Conservation (phyloP, 2,888 invertebrate species). For the Phytoseiulus persimilis region DNA sequence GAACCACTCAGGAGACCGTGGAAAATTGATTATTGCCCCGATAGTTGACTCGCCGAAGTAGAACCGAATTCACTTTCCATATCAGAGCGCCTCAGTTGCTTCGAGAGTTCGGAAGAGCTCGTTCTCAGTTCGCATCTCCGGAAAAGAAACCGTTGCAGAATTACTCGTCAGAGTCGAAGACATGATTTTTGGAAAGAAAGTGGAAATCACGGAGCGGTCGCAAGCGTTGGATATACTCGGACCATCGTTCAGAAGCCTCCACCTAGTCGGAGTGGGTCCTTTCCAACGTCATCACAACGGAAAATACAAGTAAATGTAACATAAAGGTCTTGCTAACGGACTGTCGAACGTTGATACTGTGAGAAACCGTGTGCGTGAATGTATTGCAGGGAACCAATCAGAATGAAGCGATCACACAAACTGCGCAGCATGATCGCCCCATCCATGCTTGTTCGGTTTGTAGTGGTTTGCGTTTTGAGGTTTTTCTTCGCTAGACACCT, state of each 20-base stretch:
- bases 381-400: not conserved
- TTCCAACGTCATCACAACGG: not conserved
- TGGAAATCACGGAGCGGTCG: not conserved
- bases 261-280: not conserved
- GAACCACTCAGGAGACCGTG: not conserved
- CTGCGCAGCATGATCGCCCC: not conserved
- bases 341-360: too few species aligned
- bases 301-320: not conserved
- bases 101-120: not conserved
- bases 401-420: not conserved
- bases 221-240: slow-evolving; percentile 7
- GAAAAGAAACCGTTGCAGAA: not conserved
- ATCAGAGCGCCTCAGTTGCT: not conserved
- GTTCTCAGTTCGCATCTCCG: not conserved
- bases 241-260: not conserved
- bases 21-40: not conserved
- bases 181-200: not conserved
- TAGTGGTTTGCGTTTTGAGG: not conserved
- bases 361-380: not conserved
- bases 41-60: not conserved
- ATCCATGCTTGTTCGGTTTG: not conserved
- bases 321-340: not conserved
- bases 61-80: not conserved
- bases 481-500: slow-evolving; percentile 8
- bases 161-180: not conserved